Conservation (phyloP, 53 echinoderm and acorn worm genomes). For the Paracentrotus lividus region DNA sequence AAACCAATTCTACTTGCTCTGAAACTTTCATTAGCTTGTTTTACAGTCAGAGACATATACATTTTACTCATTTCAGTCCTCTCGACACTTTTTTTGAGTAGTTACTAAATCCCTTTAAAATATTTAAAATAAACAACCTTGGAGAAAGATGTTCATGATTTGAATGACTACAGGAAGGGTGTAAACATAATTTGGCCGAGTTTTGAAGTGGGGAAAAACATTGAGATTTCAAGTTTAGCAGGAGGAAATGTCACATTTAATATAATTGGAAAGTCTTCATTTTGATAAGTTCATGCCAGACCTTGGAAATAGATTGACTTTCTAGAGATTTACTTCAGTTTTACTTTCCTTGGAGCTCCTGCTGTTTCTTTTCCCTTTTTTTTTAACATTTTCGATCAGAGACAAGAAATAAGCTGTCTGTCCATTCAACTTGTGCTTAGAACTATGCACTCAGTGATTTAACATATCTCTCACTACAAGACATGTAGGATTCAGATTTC, state of each 20-base stretch:
- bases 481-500: no score
- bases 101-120: no score
- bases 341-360: not conserved
- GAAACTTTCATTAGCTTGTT: no score
- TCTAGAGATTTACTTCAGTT: not conserved
- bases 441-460: not conserved
- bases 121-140: constrained; percentile 5
- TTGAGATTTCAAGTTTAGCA: constrained; percentile 21
- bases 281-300: constrained; percentile 15
- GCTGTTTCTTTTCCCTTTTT: constrained; percentile 6
- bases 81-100: no score
- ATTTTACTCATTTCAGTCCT: no score
- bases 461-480: not conserved
- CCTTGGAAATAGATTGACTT: constrained; percentile 11
- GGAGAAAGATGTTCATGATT: constrained; percentile 8
- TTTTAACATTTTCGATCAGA: not conserved
- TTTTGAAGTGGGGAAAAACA: not conserved
- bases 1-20: no score
- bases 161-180: constrained; percentile 10
- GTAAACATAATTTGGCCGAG: constrained; percentile 29
- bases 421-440: not conserved
- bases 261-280: constrained; percentile 28
- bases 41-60: no score
- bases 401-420: not conserved
- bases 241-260: constrained; percentile 29